These are phyloP conservation scores for Dasysyrphus albostriatus DNA, from an alignment of 2,888 invertebrate species.

Conservation along the genomic window DNA sequence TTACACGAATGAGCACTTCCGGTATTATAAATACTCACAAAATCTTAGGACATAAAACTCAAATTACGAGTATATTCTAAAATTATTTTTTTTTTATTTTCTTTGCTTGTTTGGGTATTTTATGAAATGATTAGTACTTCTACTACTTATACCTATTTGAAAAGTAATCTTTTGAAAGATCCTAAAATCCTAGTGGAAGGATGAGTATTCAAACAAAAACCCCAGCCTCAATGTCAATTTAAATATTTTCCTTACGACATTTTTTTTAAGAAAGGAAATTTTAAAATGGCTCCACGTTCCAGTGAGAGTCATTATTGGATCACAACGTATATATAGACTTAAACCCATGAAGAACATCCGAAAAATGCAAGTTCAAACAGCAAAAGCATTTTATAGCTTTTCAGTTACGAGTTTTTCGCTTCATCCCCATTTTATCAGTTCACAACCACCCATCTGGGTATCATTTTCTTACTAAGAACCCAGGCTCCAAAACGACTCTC, in stretches of 20 bases:
- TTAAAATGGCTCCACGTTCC: constrained; percentile 58
- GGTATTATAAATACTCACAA: constrained; percentile 21
- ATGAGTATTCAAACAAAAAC: neutral
- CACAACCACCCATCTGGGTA: constrained; percentile 56
- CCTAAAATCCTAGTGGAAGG: neutral
- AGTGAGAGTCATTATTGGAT: constrained; percentile 54
- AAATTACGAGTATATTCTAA: neutral
- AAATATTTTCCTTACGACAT: neutral
- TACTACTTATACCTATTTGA: no score
- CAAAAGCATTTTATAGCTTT: constrained; percentile 72
- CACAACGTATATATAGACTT: neutral
- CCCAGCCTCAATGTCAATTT: neutral
- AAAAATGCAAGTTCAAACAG: constrained; percentile 71
- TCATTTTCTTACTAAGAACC: constrained; percentile 68
- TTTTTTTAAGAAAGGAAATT: constrained; percentile 5
- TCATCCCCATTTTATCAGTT: constrained; percentile 2
- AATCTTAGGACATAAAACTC: neutral
- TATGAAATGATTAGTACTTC: neutral
- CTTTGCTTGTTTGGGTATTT: neutral
- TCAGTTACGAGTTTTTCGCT: constrained; percentile 55
- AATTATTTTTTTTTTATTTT: neutral
- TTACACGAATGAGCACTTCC: constrained; percentile 24
- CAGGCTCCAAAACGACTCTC: constrained; percentile 7
- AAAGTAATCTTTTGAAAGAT: neutral
- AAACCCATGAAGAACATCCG: constrained; percentile 41